Conservation (phyloP, 2,888 invertebrate species). For the Rhyacophila evoluta region DNA sequence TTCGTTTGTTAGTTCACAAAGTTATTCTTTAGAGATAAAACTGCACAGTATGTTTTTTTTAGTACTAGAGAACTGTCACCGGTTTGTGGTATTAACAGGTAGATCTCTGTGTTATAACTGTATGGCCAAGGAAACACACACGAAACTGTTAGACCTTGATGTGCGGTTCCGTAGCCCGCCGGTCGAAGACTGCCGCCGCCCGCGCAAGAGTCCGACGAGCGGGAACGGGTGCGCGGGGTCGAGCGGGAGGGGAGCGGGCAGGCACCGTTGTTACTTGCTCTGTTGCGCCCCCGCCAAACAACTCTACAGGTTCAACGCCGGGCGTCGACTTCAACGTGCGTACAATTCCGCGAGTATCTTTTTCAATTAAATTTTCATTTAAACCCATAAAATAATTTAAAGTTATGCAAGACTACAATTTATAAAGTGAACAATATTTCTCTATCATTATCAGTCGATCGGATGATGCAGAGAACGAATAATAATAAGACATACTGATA, state of each 20-base stretch:
- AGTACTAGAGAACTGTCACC: slow-evolving; percentile 6
- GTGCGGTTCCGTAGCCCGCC: slow-evolving; percentile 61
- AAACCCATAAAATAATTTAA: too few relatives aligned
- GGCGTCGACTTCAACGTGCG: slow-evolving; percentile 60
- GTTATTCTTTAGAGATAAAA: not conserved
- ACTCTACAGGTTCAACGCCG: slow-evolving; percentile 60
- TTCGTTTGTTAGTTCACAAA: not conserved
- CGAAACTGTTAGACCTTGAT: slow-evolving; percentile 18
- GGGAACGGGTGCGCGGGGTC: slow-evolving; percentile 59
- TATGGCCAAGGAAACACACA: slow-evolving; percentile 6
- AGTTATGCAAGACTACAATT: too few relatives aligned
- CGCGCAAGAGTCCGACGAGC: slow-evolving; percentile 55
- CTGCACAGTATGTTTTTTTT: slow-evolving; percentile 8
- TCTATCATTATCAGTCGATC: too few relatives aligned
- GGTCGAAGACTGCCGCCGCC: slow-evolving; percentile 66
- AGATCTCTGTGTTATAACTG: not conserved
- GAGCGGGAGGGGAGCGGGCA: slow-evolving; percentile 32
- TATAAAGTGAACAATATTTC: too few relatives aligned
- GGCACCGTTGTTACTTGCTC: slow-evolving; percentile 45
- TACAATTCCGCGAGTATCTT: slow-evolving; percentile 46
- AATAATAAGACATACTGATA: too few relatives aligned
- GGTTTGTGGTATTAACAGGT: not conserved
- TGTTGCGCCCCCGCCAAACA: slow-evolving; percentile 47
- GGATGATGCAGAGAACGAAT: too few relatives aligned
- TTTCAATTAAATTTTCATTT: too few relatives aligned